Evolutionary conservation across 2,888 invertebrate genomes (phyloP), one percentile per base, ranked within the genome.

Genomic region (Tenthredo livida): DNA sequence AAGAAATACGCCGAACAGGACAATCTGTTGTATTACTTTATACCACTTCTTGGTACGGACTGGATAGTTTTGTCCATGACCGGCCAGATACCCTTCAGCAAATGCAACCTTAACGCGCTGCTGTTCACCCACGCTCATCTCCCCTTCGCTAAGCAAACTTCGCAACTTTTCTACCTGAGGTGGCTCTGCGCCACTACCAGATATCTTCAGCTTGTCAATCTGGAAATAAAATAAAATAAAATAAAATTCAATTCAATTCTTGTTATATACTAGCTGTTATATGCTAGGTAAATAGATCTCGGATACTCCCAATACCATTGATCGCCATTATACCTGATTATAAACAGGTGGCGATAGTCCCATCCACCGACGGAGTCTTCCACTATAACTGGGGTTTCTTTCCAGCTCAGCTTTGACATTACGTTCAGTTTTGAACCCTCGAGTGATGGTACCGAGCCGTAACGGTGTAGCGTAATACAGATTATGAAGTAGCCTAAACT

Each of bases 41-140:
- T 97, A 94, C 90, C 96, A 95, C 91, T 94, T 95, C 89, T 95
- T 94, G 70, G 92, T 90, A 86, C 91, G 91, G 17, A 90, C 90
- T 10, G 90, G 89, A 54, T 88, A 86, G 85, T 92, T 91, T 33
- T 90, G 89, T 87, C 90, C 94, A 85, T 94, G 94, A 89, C 97
- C 98, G 84, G 97, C 96, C 86, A 97, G 92, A 91, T 98, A 98
- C 0, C 98, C 98, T 93, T 98, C 98, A 54, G 98, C 98, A 94
- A 98, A 98, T 0, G 98, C 98, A 85, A 98, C 95, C 94, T 98
- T 98, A 85, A 98, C 95, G 90, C 96, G 95, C 88, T 96, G 96
- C 88, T 96, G 96, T 92, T 97, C 96, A 88, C 94, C 90, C 37
- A 93, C 88, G 85, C 93, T 93, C 37, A 94, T 87, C 67, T 94